Evolutionary conservation across 2,797 vertebrate species (phyloP), one percentile per base, ranked within the genome.

Genomic region (Gambelia wislizenii): DNA sequence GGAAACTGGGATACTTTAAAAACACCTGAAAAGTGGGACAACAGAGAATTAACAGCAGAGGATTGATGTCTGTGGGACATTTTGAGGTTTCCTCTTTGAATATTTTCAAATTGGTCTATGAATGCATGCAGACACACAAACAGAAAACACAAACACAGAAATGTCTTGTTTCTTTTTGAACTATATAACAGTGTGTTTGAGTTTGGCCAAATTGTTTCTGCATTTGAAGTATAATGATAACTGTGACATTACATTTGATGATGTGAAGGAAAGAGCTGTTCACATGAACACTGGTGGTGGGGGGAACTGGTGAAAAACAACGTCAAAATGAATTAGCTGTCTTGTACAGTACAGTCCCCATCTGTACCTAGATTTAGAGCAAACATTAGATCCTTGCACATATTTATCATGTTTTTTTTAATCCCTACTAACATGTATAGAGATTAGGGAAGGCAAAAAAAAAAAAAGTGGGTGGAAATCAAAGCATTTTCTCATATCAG

Each of bases 281-380:
- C 86, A 83, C 87, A 87, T 87, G 92, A 92, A 93, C 90, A 82
- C 92, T 94, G 90, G 88, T 92, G 92, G 91, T n/a, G 90, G 93
- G 74, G 76, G 54, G 59, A 91, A 91, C 90, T 91, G 93, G 93
- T 95, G 92, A 93, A 89, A 90, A 91, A 93, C 93, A 88, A 95
- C 92, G 92, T 95, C 95, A 94, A 86, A 92, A 89, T 49, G 91
- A 95, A 94, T 96, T 94, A 95, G 89, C 0, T 0, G 61, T 52
- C 90, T 94, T 94, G 92, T 86, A 88, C 92, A 93, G 89, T 87
- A 93, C 47, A 88, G 93, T 94, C 70, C 86, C 84, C 87, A 75
- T 94, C 3, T 70, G 84, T 83, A 86, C 61, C 87, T 90, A 93
- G 84, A 78, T 87, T 90, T 76, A 89, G 90, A 92, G 92, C 42